Base-by-base conservation (phyloP, 2,888 invertebrate genomes). In the Eulithis prunata region DNA sequence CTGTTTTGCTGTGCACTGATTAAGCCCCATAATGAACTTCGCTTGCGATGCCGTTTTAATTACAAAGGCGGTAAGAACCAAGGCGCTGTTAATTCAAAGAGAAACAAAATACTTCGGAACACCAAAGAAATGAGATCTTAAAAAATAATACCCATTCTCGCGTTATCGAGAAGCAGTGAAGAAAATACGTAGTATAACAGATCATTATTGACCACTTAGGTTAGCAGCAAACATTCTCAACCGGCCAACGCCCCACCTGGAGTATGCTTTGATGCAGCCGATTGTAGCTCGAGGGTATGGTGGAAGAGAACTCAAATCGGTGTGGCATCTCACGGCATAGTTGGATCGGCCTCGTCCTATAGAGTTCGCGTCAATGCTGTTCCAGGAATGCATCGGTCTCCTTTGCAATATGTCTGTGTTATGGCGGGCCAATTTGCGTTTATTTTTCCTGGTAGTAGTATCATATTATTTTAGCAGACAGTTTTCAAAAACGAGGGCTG, bases 191-290 rank as follows among this genome's bases (percentile, higher is more conserved):
- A 80, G 81, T 83, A 85, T 87, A 90, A 87, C 87, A 89, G 88
- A 91, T 90, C 90, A 91, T 91, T 90, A 90, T 88, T 90, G 90
- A 88, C 88, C 88, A 90, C 90, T 91, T 88, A 85, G 90, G 89
- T 90, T 90, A 89, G 83, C 87, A 83, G 88, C 89, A 87, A 90
- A 90, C 91, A 91, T 92, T 91, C 91, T 89, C 84, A 79, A 82
- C 87, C 87, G 91, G 91, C 87, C 91, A 91, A 87, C 90, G 91
- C 88, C 87, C 89, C 87, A 88, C 83, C 81, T 82, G 82, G 83
- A 78, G 80, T 78, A 80, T 75, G 70, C 46, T 62, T 59, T 60
- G 71, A 46, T 66, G 68, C 84, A 78, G 71, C 70, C 80, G 71
- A 87, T 83, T 84, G 76, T 82, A 74, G 75, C 71, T 76, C 78